These are phyloP conservation scores for Melanotaenia parkinsoni DNA, from an alignment of 2,797 vertebrate genomes.

Conservation along the genomic window DNA sequence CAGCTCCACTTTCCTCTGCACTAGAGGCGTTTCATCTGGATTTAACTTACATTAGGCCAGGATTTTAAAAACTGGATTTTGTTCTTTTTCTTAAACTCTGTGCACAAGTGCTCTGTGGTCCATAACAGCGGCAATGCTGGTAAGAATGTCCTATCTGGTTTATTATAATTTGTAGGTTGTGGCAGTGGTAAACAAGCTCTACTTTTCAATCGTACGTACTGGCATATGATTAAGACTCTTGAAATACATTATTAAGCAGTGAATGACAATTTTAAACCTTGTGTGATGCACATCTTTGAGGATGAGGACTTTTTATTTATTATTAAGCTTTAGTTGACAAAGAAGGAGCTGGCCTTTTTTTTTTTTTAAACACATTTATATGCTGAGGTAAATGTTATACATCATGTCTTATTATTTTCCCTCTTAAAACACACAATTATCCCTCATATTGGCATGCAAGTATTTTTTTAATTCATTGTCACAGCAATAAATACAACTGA, in stretches of 20 bases:
- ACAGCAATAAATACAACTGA: background rate
- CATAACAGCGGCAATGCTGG: slow-evolving; percentile 35
- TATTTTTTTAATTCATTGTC: background rate
- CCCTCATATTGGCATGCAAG: no score
- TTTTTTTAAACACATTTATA: background rate
- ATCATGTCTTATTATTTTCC: background rate
- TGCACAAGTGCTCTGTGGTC: slow-evolving; percentile 13
- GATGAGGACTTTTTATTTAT: background rate
- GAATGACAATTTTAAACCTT: slow-evolving; percentile 7
- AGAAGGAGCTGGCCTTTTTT: background rate
- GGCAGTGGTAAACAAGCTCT: background rate
- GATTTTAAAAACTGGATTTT: slow-evolving; percentile 46
- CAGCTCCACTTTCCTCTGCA: slow-evolving; percentile 37
- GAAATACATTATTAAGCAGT: background rate
- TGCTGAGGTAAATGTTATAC: background rate
- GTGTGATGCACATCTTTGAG: background rate
- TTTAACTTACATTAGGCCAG: slow-evolving; percentile 38
- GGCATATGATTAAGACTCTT: background rate
- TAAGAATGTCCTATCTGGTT: slow-evolving; percentile 39
- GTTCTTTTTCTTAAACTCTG: slow-evolving; percentile 13
- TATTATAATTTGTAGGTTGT: background rate
- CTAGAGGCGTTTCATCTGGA: slow-evolving; percentile 47
- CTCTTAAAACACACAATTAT: background rate
- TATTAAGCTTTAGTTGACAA: background rate
- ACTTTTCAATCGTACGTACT: background rate